These are phyloP conservation scores for Zapus hudsonius DNA, from an alignment of 2,113 vertebrate genomes.

Conservation along the genomic window DNA sequence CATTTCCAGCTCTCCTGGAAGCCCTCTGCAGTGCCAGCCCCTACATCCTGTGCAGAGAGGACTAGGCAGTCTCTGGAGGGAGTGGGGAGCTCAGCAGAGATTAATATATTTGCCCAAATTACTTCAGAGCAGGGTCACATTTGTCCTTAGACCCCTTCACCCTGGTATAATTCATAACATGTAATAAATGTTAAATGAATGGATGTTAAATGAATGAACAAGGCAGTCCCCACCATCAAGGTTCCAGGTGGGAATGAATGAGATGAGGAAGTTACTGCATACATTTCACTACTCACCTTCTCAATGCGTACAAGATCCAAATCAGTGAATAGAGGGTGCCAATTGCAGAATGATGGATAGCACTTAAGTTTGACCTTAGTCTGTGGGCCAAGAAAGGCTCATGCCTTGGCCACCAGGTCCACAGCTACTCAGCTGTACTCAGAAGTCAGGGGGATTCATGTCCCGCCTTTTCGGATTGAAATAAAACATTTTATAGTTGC, in stretches of 20 bases:
- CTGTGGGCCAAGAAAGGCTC: fast-evolving
- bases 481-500: background rate
- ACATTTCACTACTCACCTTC: background rate
- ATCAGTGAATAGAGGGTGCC: background rate
- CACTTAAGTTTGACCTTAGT: too few relatives aligned
- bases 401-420: too few relatives aligned
- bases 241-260: background rate
- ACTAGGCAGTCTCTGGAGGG: background rate
- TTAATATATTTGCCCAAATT: background rate
- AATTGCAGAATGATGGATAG: background rate
- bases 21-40: background rate
- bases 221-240: background rate
- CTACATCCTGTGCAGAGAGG: too few relatives aligned
- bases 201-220: background rate
- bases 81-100: background rate
- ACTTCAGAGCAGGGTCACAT: background rate
- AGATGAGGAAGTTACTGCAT: background rate
- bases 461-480: background rate
- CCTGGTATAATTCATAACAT: background rate
- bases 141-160: background rate
- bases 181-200: background rate
- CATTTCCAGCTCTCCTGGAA: fast-evolving
- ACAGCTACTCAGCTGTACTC: background rate
- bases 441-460: fast-evolving
- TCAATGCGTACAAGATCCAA: background rate